Percentiles rank a stretch among this genome's conserved stretches.
These are phyloP conservation scores for Caenorhabditis becei DNA, from an alignment of 2,888 invertebrate genomes.

Conservation along the genomic window DNA sequence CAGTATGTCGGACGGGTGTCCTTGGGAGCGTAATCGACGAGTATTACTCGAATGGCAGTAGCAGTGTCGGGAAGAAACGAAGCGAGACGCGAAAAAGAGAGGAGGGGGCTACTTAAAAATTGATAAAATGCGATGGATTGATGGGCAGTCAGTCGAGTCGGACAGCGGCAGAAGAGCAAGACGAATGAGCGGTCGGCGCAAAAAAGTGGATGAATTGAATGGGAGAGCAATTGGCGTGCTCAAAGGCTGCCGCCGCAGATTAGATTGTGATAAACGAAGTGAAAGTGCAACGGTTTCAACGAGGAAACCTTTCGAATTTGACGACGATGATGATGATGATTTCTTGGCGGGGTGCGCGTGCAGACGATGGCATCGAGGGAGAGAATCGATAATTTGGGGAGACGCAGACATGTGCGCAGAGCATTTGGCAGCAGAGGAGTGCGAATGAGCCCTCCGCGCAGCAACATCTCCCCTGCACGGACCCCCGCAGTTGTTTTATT, in stretches of 20 bases:
- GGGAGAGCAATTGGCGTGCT: slow-evolving; percentile 16
- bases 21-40: slow-evolving; percentile 9
- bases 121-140: slow-evolving; percentile 60
- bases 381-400: slow-evolving; percentile 39
- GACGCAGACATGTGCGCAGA: slow-evolving; percentile 34
- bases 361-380: slow-evolving; percentile 21
- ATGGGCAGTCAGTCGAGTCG: slow-evolving; percentile 31
- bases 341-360: slow-evolving; percentile 28
- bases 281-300: background rate
- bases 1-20: slow-evolving; percentile 6
- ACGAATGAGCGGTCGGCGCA: slow-evolving; percentile 49
- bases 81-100: slow-evolving; percentile 28
- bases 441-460: slow-evolving; percentile 25
- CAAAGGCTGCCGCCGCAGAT: slow-evolving; percentile 14
- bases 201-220: slow-evolving; percentile 11
- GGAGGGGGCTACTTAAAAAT: slow-evolving; percentile 48
- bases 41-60: slow-evolving; percentile 1
- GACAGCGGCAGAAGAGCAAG: slow-evolving; percentile 30
- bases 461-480: slow-evolving; percentile 12
- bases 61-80: slow-evolving; percentile 5
- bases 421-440: slow-evolving; percentile 21
- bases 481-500: slow-evolving; percentile 40
- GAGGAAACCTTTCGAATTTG: background rate
- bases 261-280: background rate
- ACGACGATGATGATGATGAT: slow-evolving; percentile 8